Percentiles rank a stretch among this genome's conserved stretches.
These are phyloP conservation scores for Gastracanthus pulcherrimus DNA, from an alignment of 2,888 invertebrate genomes.

Conservation along the genomic window DNA sequence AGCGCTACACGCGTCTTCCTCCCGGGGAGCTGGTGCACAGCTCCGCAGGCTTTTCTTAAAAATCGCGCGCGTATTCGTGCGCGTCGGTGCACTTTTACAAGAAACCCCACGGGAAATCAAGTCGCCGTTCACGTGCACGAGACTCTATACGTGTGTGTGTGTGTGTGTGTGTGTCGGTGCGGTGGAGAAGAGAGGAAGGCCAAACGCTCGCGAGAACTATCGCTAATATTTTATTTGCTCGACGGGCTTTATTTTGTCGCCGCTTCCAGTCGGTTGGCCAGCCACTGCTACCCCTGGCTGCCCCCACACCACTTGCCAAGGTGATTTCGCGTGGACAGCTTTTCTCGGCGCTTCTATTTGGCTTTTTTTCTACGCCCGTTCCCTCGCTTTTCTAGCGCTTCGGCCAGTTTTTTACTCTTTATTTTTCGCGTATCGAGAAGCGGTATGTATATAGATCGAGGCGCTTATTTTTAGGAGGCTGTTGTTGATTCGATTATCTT, in stretches of 20 bases:
- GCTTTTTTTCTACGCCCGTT: neutral
- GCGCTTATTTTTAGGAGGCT: neutral
- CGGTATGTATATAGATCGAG: neutral
- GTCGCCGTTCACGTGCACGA: slow-evolving; percentile 58
- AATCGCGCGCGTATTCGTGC: slow-evolving; percentile 7
- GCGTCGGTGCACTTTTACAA: slow-evolving; percentile 58
- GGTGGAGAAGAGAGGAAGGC: neutral
- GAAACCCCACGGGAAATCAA: slow-evolving; percentile 75
- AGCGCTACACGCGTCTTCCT: too few relatives aligned
- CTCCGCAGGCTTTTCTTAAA: slow-evolving; percentile 20
- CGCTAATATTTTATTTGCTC: slow-evolving; percentile 70
- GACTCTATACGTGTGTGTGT: neutral
- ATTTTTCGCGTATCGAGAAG: neutral
- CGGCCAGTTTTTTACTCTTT: neutral
- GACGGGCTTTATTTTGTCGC: slow-evolving; percentile 59
- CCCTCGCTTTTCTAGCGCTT: neutral
- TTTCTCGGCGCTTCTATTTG: neutral
- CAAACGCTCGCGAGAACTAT: slow-evolving; percentile 59
- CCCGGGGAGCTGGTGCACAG: too few relatives aligned
- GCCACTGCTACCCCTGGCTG: neutral
- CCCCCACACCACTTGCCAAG: neutral
- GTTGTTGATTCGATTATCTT: slow-evolving; percentile 9
- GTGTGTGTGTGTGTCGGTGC: neutral
- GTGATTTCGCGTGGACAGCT: slow-evolving; percentile 24
- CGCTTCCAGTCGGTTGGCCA: slow-evolving; percentile 54